A percentile compares a stretch with the other conserved stretches of the same genome.
Conservation (phyloP, 2,113 vertebrate species). For the Erinaceus europaeus region DNA sequence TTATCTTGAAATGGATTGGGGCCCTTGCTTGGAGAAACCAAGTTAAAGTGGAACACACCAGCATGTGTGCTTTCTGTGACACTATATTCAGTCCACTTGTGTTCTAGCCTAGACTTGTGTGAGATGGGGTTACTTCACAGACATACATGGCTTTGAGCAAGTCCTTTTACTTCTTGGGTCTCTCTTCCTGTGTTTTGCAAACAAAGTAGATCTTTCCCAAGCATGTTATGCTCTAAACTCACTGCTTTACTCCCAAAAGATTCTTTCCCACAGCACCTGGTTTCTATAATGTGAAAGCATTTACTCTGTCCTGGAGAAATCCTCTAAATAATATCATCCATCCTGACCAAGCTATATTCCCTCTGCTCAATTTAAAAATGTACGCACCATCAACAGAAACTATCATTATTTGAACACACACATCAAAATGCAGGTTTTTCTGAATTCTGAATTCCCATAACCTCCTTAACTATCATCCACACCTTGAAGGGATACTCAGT, state of each 20-base stretch:
- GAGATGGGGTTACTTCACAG: not conserved
- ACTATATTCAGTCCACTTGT: not conserved
- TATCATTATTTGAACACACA: not conserved
- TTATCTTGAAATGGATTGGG: not conserved
- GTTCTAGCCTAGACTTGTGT: not conserved
- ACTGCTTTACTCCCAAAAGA: not conserved
- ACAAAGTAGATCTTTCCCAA: conserved; percentile 2
- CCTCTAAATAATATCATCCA: not conserved
- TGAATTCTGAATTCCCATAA: not conserved
- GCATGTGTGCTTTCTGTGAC: not conserved
- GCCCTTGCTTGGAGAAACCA: not conserved
- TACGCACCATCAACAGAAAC: not conserved
- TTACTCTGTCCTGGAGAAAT: not conserved
- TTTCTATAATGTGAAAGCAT: not conserved
- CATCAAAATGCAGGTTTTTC: not conserved
- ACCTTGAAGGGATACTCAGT: conserved; percentile 55
- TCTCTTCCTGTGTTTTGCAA: conserved; percentile 19
- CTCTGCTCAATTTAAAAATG: not conserved
- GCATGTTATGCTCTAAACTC: not conserved
- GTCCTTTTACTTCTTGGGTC: not conserved
- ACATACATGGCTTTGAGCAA: not conserved
- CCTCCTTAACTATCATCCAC: not conserved
- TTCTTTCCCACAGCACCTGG: not conserved
- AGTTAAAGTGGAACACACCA: not conserved
- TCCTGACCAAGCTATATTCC: not conserved